phyloP scores from a whole-genome alignment of 2,113 vertebrate genomes.

The Alosa alosa region DNA sequence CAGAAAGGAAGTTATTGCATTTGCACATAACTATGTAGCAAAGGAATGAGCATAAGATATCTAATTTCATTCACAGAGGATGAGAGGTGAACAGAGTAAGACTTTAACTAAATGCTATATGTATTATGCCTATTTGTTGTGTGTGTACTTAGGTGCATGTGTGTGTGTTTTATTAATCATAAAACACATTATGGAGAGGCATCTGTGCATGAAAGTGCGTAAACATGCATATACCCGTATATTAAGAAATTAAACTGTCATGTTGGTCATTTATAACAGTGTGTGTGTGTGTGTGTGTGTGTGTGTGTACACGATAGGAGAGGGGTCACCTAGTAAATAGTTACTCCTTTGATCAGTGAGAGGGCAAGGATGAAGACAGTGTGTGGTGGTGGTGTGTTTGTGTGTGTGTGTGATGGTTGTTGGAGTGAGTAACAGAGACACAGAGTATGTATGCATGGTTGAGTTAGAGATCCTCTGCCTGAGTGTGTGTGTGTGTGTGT shows the following conservation, averaged over 20 bases:
- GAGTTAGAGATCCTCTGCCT: not conserved
- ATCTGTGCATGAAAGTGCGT: not conserved
- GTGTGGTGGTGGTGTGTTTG: not conserved
- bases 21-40: not conserved
- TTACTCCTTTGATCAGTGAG: not conserved
- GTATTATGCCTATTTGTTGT: not conserved
- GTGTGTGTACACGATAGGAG: not conserved
- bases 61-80: not conserved
- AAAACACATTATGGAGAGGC: not conserved
- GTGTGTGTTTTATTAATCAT: not conserved
- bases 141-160: not conserved
- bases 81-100: not conserved
- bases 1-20: not conserved
- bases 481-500: constrained; percentile 46
- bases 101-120: not conserved
- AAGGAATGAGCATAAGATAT: not conserved
- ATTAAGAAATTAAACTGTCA: too few species aligned
- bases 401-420: not conserved
- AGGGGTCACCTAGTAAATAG: not conserved
- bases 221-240: not conserved
- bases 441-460: not conserved
- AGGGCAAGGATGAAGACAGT: not conserved
- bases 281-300: too few species aligned
- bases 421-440: not conserved
- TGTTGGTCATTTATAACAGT: too few species aligned